phyloP scores from a whole-genome alignment of 2,797 vertebrate species.

The Pogoniulus pusillus region DNA sequence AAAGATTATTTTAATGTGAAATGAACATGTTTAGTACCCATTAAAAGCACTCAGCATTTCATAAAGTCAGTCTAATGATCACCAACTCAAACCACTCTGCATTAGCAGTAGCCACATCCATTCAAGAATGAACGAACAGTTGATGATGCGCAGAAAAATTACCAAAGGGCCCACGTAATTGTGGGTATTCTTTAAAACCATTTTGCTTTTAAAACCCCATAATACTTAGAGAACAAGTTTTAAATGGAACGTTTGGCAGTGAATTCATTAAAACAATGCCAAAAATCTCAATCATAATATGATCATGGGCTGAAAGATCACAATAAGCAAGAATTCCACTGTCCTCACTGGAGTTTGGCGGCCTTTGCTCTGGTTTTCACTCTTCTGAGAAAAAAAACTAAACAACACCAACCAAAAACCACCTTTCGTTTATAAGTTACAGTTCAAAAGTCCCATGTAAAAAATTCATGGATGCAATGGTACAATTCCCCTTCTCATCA shows the following conservation, averaged over 20 bases:
- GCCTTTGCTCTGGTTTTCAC: slow-evolving; percentile 16
- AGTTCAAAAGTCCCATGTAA: slow-evolving; percentile 39
- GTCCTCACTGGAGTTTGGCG: background rate
- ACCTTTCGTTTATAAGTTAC: background rate
- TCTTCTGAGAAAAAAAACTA: background rate
- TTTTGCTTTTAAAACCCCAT: slow-evolving; percentile 33
- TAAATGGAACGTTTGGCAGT: slow-evolving; percentile 43
- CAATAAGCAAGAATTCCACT: slow-evolving; percentile 5
- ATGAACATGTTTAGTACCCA: background rate
- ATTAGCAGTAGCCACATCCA: slow-evolving; percentile 7
- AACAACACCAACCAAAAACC: background rate
- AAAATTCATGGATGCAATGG: slow-evolving; percentile 21
- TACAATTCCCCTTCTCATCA: background rate
- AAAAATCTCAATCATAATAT: slow-evolving; percentile 46
- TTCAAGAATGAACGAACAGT: slow-evolving; percentile 5
- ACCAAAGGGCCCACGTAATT: slow-evolving; percentile 60
- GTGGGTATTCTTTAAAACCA: slow-evolving; percentile 38
- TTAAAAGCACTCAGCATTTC: slow-evolving; percentile 12
- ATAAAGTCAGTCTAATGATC: background rate
- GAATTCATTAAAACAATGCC: slow-evolving; percentile 47
- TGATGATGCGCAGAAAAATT: slow-evolving; percentile 1
- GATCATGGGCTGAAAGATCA: slow-evolving; percentile 31
- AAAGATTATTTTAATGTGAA: slow-evolving; percentile 22
- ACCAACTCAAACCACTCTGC: slow-evolving; percentile 45
- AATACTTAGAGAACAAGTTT: slow-evolving; percentile 48